Evolutionary conservation across 2,113 vertebrate species (phyloP).

Genomic region (Triplophysa rosa): DNA sequence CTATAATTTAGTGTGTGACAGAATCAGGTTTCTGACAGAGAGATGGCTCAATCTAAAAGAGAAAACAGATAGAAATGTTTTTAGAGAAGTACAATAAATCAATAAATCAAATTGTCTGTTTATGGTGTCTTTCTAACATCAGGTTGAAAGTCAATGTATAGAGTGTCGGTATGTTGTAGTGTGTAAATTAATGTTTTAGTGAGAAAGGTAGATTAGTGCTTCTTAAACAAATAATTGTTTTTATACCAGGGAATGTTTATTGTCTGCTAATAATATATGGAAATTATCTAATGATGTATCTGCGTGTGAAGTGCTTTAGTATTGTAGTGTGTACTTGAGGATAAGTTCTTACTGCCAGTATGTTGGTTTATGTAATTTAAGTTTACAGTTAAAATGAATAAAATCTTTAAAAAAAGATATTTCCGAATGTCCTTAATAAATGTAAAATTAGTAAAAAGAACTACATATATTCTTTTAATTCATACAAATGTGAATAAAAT

Average conservation of each 20-base stretch:
- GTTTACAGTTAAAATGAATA: no score
- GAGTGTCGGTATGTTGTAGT: no score
- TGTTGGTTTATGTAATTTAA: no score
- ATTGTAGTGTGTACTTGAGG: neutral
- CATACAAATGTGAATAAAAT: no score
- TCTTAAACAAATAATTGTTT: neutral
- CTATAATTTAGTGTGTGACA: slow-evolving; percentile 52
- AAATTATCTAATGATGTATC: neutral
- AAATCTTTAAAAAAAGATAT: neutral
- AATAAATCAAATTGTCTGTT: neutral
- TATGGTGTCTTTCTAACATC: no score
- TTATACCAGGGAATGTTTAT: neutral
- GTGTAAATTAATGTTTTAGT: no score
- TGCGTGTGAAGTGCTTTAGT: slow-evolving; percentile 13
- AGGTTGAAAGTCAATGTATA: no score
- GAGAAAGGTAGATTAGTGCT: slow-evolving; percentile 1
- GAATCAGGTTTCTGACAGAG: slow-evolving; percentile 54
- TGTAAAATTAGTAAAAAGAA: neutral
- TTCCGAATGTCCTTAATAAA: neutral
- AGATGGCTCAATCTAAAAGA: slow-evolving; percentile 61
- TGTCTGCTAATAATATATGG: neutral
- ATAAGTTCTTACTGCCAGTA: no score
- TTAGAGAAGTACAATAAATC: neutral
- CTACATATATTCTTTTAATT: no score
- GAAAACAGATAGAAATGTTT: slow-evolving; percentile 13